Percentiles rank a stretch among this genome's conserved stretches.
Conservation (phyloP, 2,797 vertebrate species). For the Anguilla anguilla region DNA sequence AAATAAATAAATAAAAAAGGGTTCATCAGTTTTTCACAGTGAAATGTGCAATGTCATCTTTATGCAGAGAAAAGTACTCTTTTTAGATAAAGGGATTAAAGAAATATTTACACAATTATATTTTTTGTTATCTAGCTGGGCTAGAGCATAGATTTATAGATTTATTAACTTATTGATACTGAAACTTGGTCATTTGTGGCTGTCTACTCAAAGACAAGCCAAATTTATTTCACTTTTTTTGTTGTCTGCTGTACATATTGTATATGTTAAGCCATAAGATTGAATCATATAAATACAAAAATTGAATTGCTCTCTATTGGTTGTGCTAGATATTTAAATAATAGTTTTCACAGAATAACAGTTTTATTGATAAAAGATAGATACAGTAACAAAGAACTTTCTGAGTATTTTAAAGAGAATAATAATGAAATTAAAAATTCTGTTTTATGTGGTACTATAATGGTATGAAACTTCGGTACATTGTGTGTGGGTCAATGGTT, state of each 20-base stretch:
- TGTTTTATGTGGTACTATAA: slow-evolving; percentile 28
- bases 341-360: slow-evolving; percentile 8
- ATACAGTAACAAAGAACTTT: slow-evolving; percentile 42
- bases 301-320: slow-evolving; percentile 40
- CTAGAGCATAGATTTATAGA: slow-evolving; percentile 56
- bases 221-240: slow-evolving; percentile 46
- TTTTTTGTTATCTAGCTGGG: slow-evolving; percentile 64
- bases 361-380: slow-evolving; percentile 17
- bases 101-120: slow-evolving; percentile 40
- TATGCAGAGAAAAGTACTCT: slow-evolving; percentile 45
- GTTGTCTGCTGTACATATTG: slow-evolving; percentile 55
- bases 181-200: slow-evolving; percentile 44
- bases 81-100: slow-evolving; percentile 35
- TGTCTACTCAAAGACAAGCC: slow-evolving; percentile 40
- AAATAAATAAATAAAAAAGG: neutral
- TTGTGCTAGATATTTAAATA: slow-evolving; percentile 30
- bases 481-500: slow-evolving; percentile 50
- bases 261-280: slow-evolving; percentile 46
- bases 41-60: slow-evolving; percentile 46
- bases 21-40: slow-evolving; percentile 38
- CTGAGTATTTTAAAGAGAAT: slow-evolving; percentile 37
- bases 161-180: slow-evolving; percentile 53
- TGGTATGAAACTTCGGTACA: slow-evolving; percentile 29
- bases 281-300: slow-evolving; percentile 37
- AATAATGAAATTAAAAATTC: slow-evolving; percentile 30